Conservation (phyloP, 2,888 invertebrate genomes). For the Iphiclides podalirius region DNA sequence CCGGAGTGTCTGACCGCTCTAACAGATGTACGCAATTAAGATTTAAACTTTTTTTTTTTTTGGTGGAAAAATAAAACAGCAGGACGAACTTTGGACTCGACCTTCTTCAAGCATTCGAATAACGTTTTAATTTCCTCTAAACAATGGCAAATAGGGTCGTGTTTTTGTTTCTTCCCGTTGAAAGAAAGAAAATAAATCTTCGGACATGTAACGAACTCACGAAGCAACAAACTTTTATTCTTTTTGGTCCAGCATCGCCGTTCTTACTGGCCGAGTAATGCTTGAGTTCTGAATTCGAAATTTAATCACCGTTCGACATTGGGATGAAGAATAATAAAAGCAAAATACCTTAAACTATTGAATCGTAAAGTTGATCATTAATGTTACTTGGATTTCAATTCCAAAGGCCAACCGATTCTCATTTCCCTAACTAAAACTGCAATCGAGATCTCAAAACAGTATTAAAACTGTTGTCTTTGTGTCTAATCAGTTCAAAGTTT, state of each 20-base stretch:
- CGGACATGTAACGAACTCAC: constrained; percentile 37
- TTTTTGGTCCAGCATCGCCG: constrained; percentile 48
- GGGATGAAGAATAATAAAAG: background rate
- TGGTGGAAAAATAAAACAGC: constrained; percentile 28
- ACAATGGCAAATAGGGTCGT: constrained; percentile 43
- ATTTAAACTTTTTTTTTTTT: constrained; percentile 65
- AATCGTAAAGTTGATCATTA: background rate
- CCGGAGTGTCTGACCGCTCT: constrained; percentile 54
- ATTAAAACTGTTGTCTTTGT: constrained; percentile 40
- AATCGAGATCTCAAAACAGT: background rate
- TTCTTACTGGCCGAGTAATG: constrained; percentile 44
- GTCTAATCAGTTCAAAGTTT: constrained; percentile 37
- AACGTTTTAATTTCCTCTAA: constrained; percentile 50
- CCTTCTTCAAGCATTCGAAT: constrained; percentile 36
- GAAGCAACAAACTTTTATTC: constrained; percentile 34
- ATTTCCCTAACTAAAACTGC: background rate
- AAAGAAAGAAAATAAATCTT: constrained; percentile 33
- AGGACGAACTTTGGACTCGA: constrained; percentile 4
- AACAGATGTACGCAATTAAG: constrained; percentile 78
- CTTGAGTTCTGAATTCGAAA: constrained; percentile 62
- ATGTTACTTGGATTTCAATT: background rate
- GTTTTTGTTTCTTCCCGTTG: constrained; percentile 31
- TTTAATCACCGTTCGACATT: background rate
- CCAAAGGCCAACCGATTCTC: background rate
- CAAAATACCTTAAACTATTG: background rate